phyloP scores from a whole-genome alignment of 2,888 invertebrate species.

The Chironomus tentans region DNA sequence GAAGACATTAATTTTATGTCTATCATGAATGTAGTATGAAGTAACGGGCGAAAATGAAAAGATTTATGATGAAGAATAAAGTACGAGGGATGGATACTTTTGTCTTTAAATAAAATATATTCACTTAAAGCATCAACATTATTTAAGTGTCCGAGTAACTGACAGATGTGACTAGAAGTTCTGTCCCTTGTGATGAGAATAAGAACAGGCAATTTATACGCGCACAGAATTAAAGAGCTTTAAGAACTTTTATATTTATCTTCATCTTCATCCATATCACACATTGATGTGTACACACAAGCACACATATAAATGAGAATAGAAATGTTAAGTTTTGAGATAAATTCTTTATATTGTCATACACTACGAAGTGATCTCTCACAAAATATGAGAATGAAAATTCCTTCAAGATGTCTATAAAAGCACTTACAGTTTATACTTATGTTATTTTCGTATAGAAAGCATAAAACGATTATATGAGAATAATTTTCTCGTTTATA shows the following conservation, averaged over 20 bases:
- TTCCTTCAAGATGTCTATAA: background rate
- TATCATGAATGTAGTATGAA: background rate
- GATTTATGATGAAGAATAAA: background rate
- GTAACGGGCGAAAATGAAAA: background rate
- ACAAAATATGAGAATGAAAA: background rate
- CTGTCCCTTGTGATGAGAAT: too few relatives aligned
- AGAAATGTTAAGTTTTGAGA: background rate
- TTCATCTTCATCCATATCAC: too few relatives aligned
- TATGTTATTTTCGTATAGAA: background rate
- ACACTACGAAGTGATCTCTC: background rate
- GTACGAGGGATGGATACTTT: too few relatives aligned
- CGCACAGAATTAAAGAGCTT: too few relatives aligned
- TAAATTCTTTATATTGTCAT: background rate
- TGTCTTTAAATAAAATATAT: too few relatives aligned
- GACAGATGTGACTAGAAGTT: too few relatives aligned
- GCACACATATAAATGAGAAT: background rate
- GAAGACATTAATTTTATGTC: conserved; percentile 5
- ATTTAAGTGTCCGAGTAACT: too few relatives aligned
- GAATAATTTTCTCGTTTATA: background rate
- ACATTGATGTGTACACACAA: background rate
- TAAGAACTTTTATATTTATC: too few relatives aligned
- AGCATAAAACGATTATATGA: background rate
- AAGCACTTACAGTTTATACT: background rate
- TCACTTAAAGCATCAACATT: too few relatives aligned
- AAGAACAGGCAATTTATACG: too few relatives aligned